Conservation (phyloP, 2,797 vertebrate genomes). For the Darevskia mixta region DNA sequence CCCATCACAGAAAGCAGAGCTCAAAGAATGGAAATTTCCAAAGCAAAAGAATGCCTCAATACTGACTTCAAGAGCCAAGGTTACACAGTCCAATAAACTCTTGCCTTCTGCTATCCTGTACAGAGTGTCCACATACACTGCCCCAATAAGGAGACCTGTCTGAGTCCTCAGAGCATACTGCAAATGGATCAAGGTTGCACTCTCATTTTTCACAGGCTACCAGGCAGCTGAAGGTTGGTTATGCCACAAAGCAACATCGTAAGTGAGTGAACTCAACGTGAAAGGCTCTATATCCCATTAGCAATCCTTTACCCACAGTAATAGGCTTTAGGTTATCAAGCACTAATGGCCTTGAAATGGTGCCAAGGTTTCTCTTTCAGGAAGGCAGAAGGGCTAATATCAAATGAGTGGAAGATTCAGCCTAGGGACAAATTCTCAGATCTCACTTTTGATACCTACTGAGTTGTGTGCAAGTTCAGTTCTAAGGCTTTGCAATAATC, state of each 20-base stretch:
- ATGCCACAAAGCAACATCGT: neutral
- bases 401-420: neutral
- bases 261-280: neutral
- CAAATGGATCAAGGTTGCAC: neutral
- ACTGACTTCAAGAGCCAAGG: neutral
- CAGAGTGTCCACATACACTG: neutral
- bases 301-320: neutral
- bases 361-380: neutral
- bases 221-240: neutral
- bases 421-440: neutral
- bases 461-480: neutral
- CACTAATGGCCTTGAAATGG: neutral
- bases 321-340: constrained; percentile 12
- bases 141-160: neutral
- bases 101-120: neutral
- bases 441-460: neutral
- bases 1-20: neutral
- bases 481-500: neutral
- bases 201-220: constrained; percentile 4
- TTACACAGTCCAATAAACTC: neutral
- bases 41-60: accelerated
- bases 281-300: neutral
- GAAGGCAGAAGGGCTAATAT: neutral
- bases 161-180: neutral
- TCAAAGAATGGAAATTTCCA: constrained; percentile 39